Conservation (phyloP, 2,888 invertebrate genomes). For the Schizotus pectinicornis region DNA sequence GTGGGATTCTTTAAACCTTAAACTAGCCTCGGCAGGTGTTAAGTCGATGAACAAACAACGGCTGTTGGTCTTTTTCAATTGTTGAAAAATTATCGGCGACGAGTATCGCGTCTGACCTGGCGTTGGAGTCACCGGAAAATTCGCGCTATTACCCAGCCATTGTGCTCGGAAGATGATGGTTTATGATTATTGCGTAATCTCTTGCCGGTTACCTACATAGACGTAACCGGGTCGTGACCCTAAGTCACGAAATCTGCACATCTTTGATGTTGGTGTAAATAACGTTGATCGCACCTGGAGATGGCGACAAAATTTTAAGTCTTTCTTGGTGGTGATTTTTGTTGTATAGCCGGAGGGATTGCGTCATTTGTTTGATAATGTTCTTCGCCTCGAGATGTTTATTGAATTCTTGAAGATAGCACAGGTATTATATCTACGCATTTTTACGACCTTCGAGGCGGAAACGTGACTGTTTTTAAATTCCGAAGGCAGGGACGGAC, state of each 20-base stretch:
- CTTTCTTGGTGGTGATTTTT: constrained; percentile 8
- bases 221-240: constrained; percentile 6
- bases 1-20: constrained; percentile 49
- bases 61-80: constrained; percentile 38
- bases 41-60: constrained; percentile 44
- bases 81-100: constrained; percentile 16
- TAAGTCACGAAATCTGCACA: constrained; percentile 10
- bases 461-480: constrained; percentile 15
- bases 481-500: not conserved
- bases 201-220: constrained; percentile 1
- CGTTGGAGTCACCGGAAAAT: not conserved
- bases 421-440: no score
- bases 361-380: constrained; percentile 10
- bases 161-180: no score
- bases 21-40: constrained; percentile 46
- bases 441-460: constrained; percentile 12
- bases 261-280: constrained; percentile 6
- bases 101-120: not conserved
- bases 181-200: no score
- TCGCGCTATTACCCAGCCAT: no score
- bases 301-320: no score
- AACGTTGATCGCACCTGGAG: no score
- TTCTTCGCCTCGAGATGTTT: constrained; percentile 13
- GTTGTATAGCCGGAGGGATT: constrained; percentile 5
- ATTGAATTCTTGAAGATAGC: not conserved